phyloP scores from a whole-genome alignment of 2,797 vertebrate genomes.

The Syngnathus rostellatus region DNA sequence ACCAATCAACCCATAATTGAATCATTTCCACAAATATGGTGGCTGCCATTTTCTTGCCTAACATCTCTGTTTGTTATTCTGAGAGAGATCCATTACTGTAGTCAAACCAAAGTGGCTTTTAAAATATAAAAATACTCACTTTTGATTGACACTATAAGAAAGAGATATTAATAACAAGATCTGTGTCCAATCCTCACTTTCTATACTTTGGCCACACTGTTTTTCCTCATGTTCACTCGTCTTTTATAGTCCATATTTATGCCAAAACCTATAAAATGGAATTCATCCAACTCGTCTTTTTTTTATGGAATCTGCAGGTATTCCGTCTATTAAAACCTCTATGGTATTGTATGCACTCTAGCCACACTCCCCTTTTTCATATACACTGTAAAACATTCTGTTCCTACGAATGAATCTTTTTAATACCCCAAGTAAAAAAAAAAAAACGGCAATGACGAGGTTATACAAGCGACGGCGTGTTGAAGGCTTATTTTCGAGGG shows the following conservation, averaged over 20 bases:
- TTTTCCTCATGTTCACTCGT: conserved; percentile 3
- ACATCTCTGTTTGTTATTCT: conserved; percentile 2
- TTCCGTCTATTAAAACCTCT: neutral
- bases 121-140: neutral
- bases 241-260: neutral
- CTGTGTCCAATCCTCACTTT: neutral
- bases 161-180: neutral
- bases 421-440: neutral
- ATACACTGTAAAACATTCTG: neutral
- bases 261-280: conserved; percentile 1
- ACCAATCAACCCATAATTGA: neutral
- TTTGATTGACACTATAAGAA: neutral
- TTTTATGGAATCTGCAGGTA: neutral
- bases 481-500: neutral
- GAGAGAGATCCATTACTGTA: neutral
- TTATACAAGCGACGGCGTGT: neutral
- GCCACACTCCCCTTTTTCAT: neutral
- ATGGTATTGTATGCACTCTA: neutral
- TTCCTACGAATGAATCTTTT: conserved; percentile 4
- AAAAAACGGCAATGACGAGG: neutral
- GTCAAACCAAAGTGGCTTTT: neutral
- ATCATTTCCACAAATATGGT: neutral
- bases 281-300: neutral
- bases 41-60: neutral
- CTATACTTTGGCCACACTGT: conserved; percentile 11